Percentiles rank a stretch among this genome's conserved stretches.
Evolutionary conservation across 1,140 invertebrate species (phyloP).

Genomic region (Drosophila orena): DNA sequence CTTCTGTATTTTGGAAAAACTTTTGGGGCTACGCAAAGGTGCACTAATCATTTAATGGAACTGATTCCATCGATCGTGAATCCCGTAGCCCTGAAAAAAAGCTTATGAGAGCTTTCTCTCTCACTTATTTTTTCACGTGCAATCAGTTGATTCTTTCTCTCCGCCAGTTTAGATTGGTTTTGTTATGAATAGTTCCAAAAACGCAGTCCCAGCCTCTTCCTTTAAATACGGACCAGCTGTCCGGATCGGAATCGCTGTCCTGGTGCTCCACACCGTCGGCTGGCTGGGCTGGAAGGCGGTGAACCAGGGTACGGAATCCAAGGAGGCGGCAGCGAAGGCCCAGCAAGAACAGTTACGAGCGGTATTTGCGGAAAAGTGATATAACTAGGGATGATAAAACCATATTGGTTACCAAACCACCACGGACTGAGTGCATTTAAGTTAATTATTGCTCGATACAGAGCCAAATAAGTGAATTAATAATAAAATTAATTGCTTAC

Average conservation of each 20-base stretch:
- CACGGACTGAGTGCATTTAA: conserved; percentile 6
- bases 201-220: conserved; percentile 11
- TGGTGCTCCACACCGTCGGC: conserved; percentile 57
- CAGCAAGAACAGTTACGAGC: conserved; percentile 52
- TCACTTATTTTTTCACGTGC: conserved; percentile 16
- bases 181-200: conserved; percentile 46
- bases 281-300: conserved; percentile 65
- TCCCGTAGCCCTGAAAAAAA: conserved; percentile 30
- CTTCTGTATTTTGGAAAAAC: too few species aligned
- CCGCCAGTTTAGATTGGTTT: neutral
- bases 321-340: conserved; percentile 19
- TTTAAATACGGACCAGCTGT: conserved; percentile 49
- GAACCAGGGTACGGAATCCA: conserved; percentile 30
- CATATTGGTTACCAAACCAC: neutral
- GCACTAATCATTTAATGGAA: too few species aligned
- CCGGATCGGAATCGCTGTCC: conserved; percentile 62
- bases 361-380: conserved; percentile 35
- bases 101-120: conserved; percentile 34
- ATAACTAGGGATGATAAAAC: neutral
- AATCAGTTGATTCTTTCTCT: conserved; percentile 21
- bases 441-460: neutral
- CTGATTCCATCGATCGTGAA: conserved; percentile 7
- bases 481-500: neutral
- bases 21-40: too few species aligned
- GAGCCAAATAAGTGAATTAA: neutral